Conservation (phyloP, 2,113 vertebrate species). For the Microcebus murinus region DNA sequence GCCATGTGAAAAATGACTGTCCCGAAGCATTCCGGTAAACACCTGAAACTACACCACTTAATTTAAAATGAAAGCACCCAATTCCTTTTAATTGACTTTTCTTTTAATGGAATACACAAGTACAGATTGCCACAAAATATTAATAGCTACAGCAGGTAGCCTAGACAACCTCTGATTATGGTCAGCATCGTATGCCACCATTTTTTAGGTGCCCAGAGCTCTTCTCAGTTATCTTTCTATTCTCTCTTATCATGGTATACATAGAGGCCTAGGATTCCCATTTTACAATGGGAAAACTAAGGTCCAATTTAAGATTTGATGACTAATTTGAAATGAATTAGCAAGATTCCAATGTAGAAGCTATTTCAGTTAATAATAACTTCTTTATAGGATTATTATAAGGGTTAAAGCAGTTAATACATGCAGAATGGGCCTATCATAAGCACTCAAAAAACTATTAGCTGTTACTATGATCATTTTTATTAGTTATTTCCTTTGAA, state of each 20-base stretch:
- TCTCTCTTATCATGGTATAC: not conserved
- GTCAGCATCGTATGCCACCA: not conserved
- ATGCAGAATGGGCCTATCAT: not conserved
- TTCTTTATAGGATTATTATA: slow-evolving; percentile 10
- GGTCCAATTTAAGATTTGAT: not conserved
- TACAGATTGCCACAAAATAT: not conserved
- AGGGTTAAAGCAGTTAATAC: not conserved
- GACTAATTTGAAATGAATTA: not conserved
- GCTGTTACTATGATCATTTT: not conserved
- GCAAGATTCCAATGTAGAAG: slow-evolving; percentile 32
- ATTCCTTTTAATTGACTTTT: not conserved
- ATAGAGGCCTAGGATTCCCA: not conserved
- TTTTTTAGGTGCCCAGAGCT: not conserved
- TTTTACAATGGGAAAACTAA: slow-evolving; percentile 15
- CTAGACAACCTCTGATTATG: not conserved
- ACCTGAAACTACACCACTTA: not conserved
- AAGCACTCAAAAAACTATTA: slow-evolving; percentile 29
- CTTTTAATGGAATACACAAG: not conserved
- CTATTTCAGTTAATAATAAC: slow-evolving; percentile 33
- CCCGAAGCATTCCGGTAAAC: slow-evolving; percentile 1
- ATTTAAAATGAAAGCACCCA: not conserved
- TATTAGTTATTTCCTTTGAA: slow-evolving; percentile 43
- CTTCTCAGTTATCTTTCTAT: not conserved
- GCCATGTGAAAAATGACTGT: slow-evolving; percentile 19
- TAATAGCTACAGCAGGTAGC: not conserved